Percentiles rank a stretch among this genome's conserved stretches.
Conservation (phyloP, 2,888 invertebrate species). For the Drosophila histrio region DNA sequence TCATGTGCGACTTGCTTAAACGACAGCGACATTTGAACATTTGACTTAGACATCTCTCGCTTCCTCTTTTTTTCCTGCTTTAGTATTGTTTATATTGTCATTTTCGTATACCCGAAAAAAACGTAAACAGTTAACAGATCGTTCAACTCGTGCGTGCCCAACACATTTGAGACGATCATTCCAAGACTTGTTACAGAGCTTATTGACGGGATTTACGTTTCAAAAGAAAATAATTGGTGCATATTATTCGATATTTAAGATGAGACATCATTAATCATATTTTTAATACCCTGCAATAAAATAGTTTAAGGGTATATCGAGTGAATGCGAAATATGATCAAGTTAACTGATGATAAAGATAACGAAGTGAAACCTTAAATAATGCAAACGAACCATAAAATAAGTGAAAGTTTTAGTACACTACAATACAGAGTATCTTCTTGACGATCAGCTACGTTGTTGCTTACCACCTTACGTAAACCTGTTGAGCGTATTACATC, state of each 20-base stretch:
- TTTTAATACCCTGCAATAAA: slow-evolving; percentile 1
- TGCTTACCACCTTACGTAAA: not conserved
- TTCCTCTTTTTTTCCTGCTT: slow-evolving; percentile 8
- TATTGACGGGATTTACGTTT: slow-evolving; percentile 56
- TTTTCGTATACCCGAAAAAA: slow-evolving; percentile 15
- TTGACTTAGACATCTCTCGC: slow-evolving; percentile 36
- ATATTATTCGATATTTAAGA: slow-evolving; percentile 20
- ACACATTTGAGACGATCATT: slow-evolving; percentile 17
- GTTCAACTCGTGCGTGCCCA: slow-evolving; percentile 59
- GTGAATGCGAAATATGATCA: not conserved
- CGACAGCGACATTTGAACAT: slow-evolving; percentile 37
- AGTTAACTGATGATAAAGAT: too few relatives aligned
- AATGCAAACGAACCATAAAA: too few relatives aligned
- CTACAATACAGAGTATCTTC: slow-evolving; percentile 7
- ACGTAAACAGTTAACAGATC: slow-evolving; percentile 44
- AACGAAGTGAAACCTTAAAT: too few relatives aligned
- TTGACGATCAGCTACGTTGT: not conserved
- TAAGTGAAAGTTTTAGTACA: not conserved
- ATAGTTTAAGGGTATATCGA: not conserved
- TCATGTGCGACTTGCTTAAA: slow-evolving; percentile 45
- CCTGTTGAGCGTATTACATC: not conserved
- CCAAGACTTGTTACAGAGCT: slow-evolving; percentile 50
- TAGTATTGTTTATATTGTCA: not conserved
- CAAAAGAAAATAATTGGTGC: slow-evolving; percentile 36
- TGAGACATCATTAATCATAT: slow-evolving; percentile 16